Evolutionary conservation across 64 coral and sea anemone species (phyloP), one percentile per base, ranked within the genome.

Genomic region (Montipora foliosa): DNA sequence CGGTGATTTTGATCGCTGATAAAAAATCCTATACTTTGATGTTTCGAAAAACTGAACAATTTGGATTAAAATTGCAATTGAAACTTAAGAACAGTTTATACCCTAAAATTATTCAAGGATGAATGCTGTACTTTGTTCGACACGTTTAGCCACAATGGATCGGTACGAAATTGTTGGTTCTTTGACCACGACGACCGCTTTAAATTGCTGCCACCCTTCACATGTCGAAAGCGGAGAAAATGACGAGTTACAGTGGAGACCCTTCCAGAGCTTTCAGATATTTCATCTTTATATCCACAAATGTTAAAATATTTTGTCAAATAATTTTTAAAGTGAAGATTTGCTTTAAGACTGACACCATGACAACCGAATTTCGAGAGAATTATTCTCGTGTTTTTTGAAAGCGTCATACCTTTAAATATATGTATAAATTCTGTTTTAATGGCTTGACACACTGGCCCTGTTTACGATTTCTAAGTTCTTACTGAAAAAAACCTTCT

Each of bases 361-460:
- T 86, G 82, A 86, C 82, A 86, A 86, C 82, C 62, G 7, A 49
- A 72, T 86, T 86, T 86, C 67, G 62, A 86, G 82, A 24, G 68
- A 86, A 86, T 86, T 71, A 86, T 86, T 72, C 66, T 70, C 8
- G 66, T 86, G 46, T 71, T 86, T 71, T 86, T 44, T 44, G 8
- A 24, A 86, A 86, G 66, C 82, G 82, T 86, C 82, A 86, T 71
- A 86, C 71, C 71, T 86, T 86, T 86, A 86, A 84, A 86, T 86
- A 86, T 44, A 86, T 85, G 82, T 49, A 86, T 86, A 86, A 67
- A 86, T 51, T 62, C 62, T 68, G 62, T 71, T 59, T 44, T 86
- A 86, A 86, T 86, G 62, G 62, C 47, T 49, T 72, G 66, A 71
- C 20, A 71, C 67, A 44, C 14, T 19, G 48, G 66, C 71, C 19